Percentiles rank a stretch among this genome's conserved stretches.
phyloP scores from a whole-genome alignment of 2,113 vertebrate genomes.

The Aegotheles bennettii region DNA sequence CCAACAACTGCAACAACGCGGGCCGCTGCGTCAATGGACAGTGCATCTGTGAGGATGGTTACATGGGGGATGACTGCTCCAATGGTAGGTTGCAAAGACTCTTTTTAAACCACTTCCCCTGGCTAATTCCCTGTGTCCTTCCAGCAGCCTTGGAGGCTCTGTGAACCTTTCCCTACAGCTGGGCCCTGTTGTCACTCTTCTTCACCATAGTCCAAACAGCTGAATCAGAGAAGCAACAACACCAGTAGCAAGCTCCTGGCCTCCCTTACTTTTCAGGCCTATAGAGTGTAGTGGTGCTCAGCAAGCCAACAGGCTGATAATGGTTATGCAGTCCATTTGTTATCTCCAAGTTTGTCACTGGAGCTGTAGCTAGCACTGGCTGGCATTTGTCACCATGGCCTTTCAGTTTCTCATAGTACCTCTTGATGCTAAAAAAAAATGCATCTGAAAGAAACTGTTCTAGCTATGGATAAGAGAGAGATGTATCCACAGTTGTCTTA shows the following conservation, averaged over 20 bases:
- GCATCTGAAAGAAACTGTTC: background rate
- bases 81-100: conserved; percentile 55
- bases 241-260: background rate
- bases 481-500: background rate
- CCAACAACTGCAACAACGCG: conserved; percentile 72
- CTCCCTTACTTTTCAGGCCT: background rate
- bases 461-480: background rate
- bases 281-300: background rate
- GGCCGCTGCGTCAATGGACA: conserved; percentile 75
- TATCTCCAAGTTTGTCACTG: background rate
- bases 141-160: background rate
- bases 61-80: conserved; percentile 82
- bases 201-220: background rate
- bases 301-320: background rate
- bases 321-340: background rate
- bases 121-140: background rate
- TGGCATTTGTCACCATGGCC: background rate
- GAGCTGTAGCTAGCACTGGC: background rate
- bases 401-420: background rate
- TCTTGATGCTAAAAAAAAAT: background rate
- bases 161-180: background rate
- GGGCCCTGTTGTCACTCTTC: background rate
- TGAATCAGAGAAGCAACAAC: background rate
- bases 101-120: background rate
- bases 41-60: conserved; percentile 85